Evolutionary conservation across 2,797 vertebrate genomes (phyloP).

Genomic region (Oreochromis mossambicus): DNA sequence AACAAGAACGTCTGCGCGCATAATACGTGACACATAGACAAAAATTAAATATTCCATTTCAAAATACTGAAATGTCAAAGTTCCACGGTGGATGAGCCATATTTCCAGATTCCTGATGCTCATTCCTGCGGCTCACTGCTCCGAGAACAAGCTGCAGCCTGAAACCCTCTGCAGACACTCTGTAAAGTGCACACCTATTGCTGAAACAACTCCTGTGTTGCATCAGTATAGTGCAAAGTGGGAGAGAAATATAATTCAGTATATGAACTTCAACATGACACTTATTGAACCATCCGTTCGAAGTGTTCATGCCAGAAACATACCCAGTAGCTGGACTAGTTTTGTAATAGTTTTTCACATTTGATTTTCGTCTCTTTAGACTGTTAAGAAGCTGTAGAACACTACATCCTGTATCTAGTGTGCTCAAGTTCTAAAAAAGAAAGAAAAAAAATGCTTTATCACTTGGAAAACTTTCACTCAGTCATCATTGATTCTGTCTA

Average conservation of each 20-base stretch:
- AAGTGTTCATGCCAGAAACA: slow-evolving; percentile 12
- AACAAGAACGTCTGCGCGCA: background rate
- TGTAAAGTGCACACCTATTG: slow-evolving; percentile 48
- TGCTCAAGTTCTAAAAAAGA: background rate
- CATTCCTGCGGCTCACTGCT: slow-evolving; percentile 22
- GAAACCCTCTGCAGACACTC: slow-evolving; percentile 28
- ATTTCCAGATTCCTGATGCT: background rate
- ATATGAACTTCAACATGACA: slow-evolving; percentile 50
- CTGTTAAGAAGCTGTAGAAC: background rate
- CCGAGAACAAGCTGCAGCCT: slow-evolving; percentile 28
- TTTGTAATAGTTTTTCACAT: background rate
- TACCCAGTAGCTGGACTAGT: background rate
- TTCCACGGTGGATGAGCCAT: slow-evolving; percentile 6
- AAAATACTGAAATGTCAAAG: background rate
- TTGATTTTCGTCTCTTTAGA: background rate
- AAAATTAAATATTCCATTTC: background rate
- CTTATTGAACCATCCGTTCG: slow-evolving; percentile 22
- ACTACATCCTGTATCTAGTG: background rate
- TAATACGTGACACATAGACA: background rate
- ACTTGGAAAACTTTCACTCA: background rate
- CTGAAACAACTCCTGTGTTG: slow-evolving; percentile 57
- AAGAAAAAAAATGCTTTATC: background rate
- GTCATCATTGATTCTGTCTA: background rate
- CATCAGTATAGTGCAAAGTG: slow-evolving; percentile 55
- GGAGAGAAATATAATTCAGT: slow-evolving; percentile 39